Percentiles rank a stretch among this genome's conserved stretches.
phyloP scores from a whole-genome alignment of 2,113 vertebrate species.

The Pangasianodon gigas region DNA sequence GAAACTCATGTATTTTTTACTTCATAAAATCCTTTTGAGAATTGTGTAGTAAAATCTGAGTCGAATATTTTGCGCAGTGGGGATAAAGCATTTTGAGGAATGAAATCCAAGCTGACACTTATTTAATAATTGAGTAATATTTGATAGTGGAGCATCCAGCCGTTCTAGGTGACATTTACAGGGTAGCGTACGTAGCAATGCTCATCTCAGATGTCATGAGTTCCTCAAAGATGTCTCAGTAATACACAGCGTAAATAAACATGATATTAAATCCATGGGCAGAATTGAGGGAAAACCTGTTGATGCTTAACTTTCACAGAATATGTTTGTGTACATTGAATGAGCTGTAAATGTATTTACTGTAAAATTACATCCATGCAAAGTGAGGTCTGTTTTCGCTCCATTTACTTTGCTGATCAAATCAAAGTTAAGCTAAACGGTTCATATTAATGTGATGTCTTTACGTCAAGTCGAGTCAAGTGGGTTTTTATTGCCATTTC shows the following conservation, averaged over 20 bases:
- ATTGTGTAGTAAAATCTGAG: background rate
- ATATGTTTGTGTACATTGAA: background rate
- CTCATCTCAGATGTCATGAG: background rate
- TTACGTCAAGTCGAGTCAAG: background rate
- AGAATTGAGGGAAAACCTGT: background rate
- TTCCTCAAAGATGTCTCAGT: background rate
- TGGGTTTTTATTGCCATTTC: background rate
- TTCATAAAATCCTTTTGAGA: background rate
- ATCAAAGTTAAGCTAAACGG: background rate
- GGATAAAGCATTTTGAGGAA: too few relatives aligned
- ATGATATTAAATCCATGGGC: background rate
- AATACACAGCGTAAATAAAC: background rate
- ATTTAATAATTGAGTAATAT: conserved; percentile 1
- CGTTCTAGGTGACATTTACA: background rate
- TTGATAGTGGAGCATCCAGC: background rate
- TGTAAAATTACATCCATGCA: background rate
- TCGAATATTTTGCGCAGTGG: background rate
- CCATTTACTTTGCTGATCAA: background rate
- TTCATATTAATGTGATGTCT: background rate
- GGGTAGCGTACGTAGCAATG: background rate
- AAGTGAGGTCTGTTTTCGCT: too few relatives aligned
- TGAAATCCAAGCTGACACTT: background rate
- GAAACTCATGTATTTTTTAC: background rate
- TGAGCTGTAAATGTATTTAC: background rate
- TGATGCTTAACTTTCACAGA: background rate